phyloP scores from a whole-genome alignment of 2,888 invertebrate genomes.

The Orthosia gothica region DNA sequence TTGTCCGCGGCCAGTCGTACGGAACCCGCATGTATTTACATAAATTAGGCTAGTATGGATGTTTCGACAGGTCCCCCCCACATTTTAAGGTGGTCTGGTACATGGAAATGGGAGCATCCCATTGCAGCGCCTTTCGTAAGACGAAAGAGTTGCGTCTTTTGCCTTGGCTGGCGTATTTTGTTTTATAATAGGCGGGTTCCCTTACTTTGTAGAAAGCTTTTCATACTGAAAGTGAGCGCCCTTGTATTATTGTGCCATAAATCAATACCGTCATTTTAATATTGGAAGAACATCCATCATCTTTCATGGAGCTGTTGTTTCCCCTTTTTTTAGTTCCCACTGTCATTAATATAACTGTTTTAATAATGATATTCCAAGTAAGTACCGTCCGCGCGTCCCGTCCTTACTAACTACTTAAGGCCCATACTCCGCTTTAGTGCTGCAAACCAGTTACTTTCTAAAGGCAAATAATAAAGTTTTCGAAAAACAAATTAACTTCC shows the following conservation, averaged over 20 bases:
- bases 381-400: too few relatives aligned
- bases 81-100: constrained; percentile 1
- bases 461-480: too few relatives aligned
- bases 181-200: not conserved
- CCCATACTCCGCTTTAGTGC: too few relatives aligned
- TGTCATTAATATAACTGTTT: too few relatives aligned
- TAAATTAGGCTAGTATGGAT: constrained; percentile 54
- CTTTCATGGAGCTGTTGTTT: not conserved
- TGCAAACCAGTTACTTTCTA: too few relatives aligned
- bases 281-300: not conserved
- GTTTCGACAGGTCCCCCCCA: constrained; percentile 44
- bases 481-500: too few relatives aligned
- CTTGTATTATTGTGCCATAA: not conserved
- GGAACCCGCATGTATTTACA: constrained; percentile 71
- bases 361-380: too few relatives aligned
- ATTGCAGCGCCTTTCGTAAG: not conserved
- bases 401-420: too few relatives aligned
- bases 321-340: too few relatives aligned
- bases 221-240: too few relatives aligned
- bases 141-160: not conserved
- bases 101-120: constrained; percentile 9
- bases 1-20: constrained; percentile 74
- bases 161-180: not conserved
- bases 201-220: too few relatives aligned
- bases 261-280: not conserved